A percentile compares a stretch with the other conserved stretches of the same genome.
Conservation (phyloP, 2,113 vertebrate species). For the Phalacrocorax brasilianus region DNA sequence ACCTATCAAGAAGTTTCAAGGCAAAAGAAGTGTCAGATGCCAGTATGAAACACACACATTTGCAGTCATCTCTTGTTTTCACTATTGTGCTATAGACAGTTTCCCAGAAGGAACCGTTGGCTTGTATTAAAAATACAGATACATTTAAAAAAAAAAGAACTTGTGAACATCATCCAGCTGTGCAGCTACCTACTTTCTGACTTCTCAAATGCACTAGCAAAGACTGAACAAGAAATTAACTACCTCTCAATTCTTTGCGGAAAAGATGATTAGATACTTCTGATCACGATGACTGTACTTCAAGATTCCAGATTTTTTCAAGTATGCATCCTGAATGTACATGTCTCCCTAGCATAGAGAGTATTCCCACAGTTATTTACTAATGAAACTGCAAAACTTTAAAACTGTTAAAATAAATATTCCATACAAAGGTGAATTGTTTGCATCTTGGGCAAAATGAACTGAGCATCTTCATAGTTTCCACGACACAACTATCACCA, state of each 20-base stretch:
- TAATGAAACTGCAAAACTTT: background rate
- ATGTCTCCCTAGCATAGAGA: background rate
- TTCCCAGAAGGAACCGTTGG: background rate
- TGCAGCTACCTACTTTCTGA: background rate
- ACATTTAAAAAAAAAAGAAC: background rate
- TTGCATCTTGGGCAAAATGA: slow-evolving; percentile 3
- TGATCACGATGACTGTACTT: background rate
- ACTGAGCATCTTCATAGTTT: background rate
- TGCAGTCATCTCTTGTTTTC: slow-evolving; percentile 22
- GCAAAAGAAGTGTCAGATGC: slow-evolving; percentile 18
- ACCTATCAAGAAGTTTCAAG: slow-evolving; percentile 1
- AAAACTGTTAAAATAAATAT: background rate
- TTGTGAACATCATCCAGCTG: background rate
- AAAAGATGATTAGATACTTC: background rate
- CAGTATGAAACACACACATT: background rate
- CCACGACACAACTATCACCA: background rate
- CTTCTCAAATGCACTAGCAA: background rate
- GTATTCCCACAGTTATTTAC: background rate
- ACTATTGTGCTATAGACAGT: slow-evolving; percentile 54
- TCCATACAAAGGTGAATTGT: slow-evolving; percentile 7
- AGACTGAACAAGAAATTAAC: background rate
- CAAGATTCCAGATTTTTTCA: background rate
- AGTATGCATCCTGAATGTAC: background rate
- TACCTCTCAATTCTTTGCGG: background rate
- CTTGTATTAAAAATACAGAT: slow-evolving; percentile 24